These are phyloP conservation scores for Aphaenogaster rudis DNA, from an alignment of 1,140 invertebrate species.

Conservation along the genomic window DNA sequence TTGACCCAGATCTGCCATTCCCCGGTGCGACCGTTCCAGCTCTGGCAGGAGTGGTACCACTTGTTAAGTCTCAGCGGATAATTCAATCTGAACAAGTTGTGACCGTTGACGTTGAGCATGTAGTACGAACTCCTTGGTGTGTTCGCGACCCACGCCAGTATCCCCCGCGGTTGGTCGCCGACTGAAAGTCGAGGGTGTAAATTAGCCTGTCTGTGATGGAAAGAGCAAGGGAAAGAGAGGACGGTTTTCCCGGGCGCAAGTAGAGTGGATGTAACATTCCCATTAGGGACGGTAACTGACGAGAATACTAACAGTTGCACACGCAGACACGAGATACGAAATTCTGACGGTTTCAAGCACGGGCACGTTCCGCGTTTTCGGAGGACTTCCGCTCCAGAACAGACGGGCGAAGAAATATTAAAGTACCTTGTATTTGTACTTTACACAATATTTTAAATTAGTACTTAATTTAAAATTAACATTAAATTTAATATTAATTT, in stretches of 20 bases:
- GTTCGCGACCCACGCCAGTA: conserved; percentile 93
- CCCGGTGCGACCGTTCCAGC: conserved; percentile 94
- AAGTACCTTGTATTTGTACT: not conserved
- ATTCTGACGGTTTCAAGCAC: not conserved
- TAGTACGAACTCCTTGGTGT: conserved; percentile 92
- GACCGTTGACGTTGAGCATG: conserved; percentile 92
- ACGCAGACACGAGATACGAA: no score
- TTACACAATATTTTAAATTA: not conserved
- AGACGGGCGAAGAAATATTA: not conserved
- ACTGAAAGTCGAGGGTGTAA: conserved; percentile 85
- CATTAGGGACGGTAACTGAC: conserved; percentile 4
- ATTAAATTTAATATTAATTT: no score
- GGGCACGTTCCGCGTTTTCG: not conserved
- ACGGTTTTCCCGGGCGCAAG: not conserved
- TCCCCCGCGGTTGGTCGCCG: conserved; percentile 90
- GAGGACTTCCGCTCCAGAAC: not conserved
- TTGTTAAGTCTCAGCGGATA: conserved; percentile 92
- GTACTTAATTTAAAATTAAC: not conserved
- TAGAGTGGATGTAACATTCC: conserved; percentile 22
- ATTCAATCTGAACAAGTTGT: conserved; percentile 93
- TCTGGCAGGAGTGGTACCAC: conserved; percentile 95
- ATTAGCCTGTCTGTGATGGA: not conserved
- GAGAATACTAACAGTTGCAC: not conserved
- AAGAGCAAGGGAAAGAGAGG: conserved; percentile 12
- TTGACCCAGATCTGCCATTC: conserved; percentile 96